These are phyloP conservation scores for Amazona ochrocephala DNA, from an alignment of 2,797 vertebrate genomes.

Conservation along the genomic window DNA sequence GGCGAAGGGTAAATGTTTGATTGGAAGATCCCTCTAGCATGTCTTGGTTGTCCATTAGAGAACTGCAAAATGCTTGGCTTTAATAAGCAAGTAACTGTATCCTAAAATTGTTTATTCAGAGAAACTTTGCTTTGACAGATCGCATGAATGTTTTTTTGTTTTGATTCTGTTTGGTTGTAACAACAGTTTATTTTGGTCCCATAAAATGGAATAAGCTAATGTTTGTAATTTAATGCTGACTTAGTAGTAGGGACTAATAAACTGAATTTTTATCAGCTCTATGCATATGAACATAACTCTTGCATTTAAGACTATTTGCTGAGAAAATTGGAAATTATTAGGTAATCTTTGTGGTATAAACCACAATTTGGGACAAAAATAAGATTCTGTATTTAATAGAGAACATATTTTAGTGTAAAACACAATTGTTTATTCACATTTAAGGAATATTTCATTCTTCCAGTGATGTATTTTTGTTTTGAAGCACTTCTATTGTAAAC, in stretches of 20 bases:
- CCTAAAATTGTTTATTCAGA: neutral
- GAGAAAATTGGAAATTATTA: neutral
- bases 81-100: neutral
- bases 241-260: neutral
- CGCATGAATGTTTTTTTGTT: rapidly evolving
- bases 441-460: neutral
- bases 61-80: neutral
- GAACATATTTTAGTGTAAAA: neutral
- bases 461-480: neutral
- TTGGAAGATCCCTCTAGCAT: constrained; percentile 61
- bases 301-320: neutral
- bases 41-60: neutral
- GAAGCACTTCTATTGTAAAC: neutral
- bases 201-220: neutral
- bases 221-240: neutral
- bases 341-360: neutral
- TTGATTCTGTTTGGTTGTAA: neutral
- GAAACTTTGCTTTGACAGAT: neutral
- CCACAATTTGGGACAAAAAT: neutral
- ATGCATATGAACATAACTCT: neutral
- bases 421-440: neutral
- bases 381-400: neutral
- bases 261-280: neutral
- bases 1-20: constrained; percentile 87
- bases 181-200: neutral